phyloP scores from a whole-genome alignment of 53 echinoderm and acorn worm species.

The Holothuria scabra region DNA sequence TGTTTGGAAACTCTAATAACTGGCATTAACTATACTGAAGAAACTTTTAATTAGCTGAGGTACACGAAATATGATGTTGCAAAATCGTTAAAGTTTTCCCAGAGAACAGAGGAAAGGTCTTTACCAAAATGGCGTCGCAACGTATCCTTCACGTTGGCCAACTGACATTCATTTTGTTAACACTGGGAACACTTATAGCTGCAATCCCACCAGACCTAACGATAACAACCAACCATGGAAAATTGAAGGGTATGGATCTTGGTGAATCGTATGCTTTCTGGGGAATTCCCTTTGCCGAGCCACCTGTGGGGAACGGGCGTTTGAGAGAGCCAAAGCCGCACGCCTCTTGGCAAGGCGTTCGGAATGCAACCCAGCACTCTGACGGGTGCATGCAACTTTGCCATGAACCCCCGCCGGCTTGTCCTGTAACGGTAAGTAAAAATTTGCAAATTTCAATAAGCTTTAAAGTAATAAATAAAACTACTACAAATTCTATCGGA shows the following conservation, averaged over 20 bases:
- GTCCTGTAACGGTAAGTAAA: conserved; percentile 22
- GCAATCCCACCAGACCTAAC: conserved; percentile 18
- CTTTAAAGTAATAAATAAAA: too few species aligned
- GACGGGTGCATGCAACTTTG: conserved; percentile 44
- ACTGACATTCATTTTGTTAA: not conserved
- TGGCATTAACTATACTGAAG: too few species aligned
- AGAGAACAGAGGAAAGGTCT: too few species aligned
- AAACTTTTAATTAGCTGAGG: too few species aligned
- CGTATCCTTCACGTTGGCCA: too few species aligned
- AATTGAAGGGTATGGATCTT: conserved; percentile 35
- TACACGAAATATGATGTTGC: too few species aligned
- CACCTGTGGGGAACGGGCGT: conserved; percentile 30
- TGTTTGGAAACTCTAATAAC: too few species aligned
- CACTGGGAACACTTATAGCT: not conserved
- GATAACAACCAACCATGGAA: conserved; percentile 33
- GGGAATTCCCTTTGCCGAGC: conserved; percentile 55
- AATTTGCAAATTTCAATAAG: too few species aligned
- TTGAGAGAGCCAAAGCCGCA: conserved; percentile 30
- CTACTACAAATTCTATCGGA: too few species aligned
- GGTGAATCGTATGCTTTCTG: conserved; percentile 44
- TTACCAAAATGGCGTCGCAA: too few species aligned
- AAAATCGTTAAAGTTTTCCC: too few species aligned
- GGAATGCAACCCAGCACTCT: conserved; percentile 20
- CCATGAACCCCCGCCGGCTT: conserved; percentile 44
- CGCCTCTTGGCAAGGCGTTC: not conserved